These are phyloP conservation scores for Andricus curvator DNA, from an alignment of 2,888 invertebrate genomes.

Conservation along the genomic window DNA sequence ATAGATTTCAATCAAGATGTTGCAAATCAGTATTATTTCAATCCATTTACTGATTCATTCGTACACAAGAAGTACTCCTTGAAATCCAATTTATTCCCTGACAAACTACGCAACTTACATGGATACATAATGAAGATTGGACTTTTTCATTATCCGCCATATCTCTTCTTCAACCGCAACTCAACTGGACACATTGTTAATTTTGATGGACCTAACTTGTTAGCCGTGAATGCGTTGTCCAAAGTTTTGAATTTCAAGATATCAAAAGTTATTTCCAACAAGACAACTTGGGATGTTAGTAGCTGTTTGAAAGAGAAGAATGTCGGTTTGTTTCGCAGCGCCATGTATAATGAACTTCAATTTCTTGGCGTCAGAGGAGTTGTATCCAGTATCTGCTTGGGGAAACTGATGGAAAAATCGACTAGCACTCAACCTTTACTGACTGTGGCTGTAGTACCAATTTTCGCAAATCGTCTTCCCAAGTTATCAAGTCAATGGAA, in stretches of 20 bases:
- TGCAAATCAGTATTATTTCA: neutral
- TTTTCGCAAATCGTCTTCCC: too few relatives aligned
- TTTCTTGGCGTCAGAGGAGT: neutral
- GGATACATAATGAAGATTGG: neutral
- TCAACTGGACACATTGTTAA: neutral
- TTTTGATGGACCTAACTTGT: neutral
- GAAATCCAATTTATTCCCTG: neutral
- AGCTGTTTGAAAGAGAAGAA: neutral
- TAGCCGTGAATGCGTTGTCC: neutral
- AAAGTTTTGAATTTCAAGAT: neutral
- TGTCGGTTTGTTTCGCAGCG: neutral
- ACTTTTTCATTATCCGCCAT: neutral
- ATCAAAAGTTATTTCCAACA: neutral
- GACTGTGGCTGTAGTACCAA: neutral
- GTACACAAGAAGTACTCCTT: neutral
- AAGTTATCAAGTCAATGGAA: too few relatives aligned
- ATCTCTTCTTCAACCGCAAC: neutral
- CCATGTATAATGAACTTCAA: neutral
- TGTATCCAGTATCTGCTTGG: neutral
- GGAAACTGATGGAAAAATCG: neutral
- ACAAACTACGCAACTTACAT: neutral
- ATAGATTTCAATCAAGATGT: neutral
- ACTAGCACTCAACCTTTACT: neutral
- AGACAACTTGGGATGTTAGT: neutral
- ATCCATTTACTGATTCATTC: neutral